Evolutionary conservation across 2,113 vertebrate species (phyloP), one percentile per base, ranked within the genome.

Genomic region (Riparia riparia): DNA sequence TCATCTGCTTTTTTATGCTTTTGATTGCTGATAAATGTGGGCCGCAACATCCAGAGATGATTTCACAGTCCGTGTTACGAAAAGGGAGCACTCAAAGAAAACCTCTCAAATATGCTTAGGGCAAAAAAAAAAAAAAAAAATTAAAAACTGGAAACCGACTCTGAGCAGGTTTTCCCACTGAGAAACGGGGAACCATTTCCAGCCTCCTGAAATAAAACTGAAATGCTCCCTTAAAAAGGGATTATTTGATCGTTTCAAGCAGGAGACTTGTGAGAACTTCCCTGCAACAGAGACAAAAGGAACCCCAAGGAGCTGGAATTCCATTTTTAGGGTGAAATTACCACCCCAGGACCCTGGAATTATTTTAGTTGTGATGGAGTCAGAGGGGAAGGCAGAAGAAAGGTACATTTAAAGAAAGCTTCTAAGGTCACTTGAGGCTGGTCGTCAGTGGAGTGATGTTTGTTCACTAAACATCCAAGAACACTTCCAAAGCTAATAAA

Each of bases 111-210:
- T 5, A 17, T 1, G 5, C 21, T 28, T 31, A 37, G 20, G 8
- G 12, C 37, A 5, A 26, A 42, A 32, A 17, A 34, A 6, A 21
- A 53, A 42, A 5, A 26, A 42, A 32, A 17, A 34, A 45, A 4
- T 3, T 6, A n/a, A 8, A 1, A 66, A 45, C 3, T 37, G 17
- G n/a, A 84, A 74, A 31, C 0, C 0, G 84, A 51, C 2, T 9
- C 12, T 32, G 37, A 80, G 16, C n/a, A 69, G 86, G 41, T 42
- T 83, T 86, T 72, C 37, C 56, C 45, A 65, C 15, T 39, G 60
- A 89, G 15, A 65, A 86, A n/a, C n/a, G 50, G 22, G 60, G 42
- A 85, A 65, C 11, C 21, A 18, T 50, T 63, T 80, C 45, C 53
- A 91, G 2, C 17, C 54, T 60, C 53, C 49, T 29, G 37, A 82